Evolutionary conservation across 2,888 invertebrate genomes (phyloP), one percentile per base, ranked within the genome.

Genomic region (Cecidostiba fungosa): DNA sequence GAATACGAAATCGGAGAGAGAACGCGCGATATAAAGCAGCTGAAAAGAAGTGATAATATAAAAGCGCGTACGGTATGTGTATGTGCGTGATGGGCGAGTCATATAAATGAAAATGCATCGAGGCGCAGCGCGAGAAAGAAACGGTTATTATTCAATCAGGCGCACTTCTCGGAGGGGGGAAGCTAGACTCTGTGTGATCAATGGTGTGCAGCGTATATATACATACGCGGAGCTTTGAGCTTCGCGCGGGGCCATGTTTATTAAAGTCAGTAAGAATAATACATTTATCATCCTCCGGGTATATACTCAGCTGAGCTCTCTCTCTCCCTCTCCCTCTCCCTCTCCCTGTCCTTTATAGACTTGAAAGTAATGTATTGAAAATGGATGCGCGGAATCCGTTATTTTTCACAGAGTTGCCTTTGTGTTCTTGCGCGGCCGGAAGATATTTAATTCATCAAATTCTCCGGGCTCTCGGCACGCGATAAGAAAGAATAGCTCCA

Each of bases 131-230:
- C 12, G n/a, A 32, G 26, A 78, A 66, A 78, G 43, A 73, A 78
- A 73, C 62, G 78, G 73, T 78, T 84, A 78, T 84, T 73, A 73
- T 84, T 84, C 74, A 73, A 84, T 84, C 72, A 32, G 32, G 29
- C 59, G 23, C 3, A 2, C n/a, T 59, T 59, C 54, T 39, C 23
- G 32, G 26, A 10, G n/a, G n/a, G n/a, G n/a, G n/a, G n/a, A n/a
- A 72, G 59, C 72, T 19, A 36, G 62, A 70, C 26, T 59, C 12
- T 32, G 32, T 12, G 32, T 81, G 81, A 81, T 81, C 81, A 81
- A 74, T 80, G 72, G 80, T 80, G 23, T 8, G 8, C 54, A n/a
- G 2, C 0, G 4, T 26, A 1, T 19, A 50, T 50, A 50, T 70
- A 23, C n/a, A 73, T 47, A 19, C 29, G 3, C 39, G 19, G 26